Conservation (phyloP, 2,797 vertebrate species). For the Phylloscopus collybita region DNA sequence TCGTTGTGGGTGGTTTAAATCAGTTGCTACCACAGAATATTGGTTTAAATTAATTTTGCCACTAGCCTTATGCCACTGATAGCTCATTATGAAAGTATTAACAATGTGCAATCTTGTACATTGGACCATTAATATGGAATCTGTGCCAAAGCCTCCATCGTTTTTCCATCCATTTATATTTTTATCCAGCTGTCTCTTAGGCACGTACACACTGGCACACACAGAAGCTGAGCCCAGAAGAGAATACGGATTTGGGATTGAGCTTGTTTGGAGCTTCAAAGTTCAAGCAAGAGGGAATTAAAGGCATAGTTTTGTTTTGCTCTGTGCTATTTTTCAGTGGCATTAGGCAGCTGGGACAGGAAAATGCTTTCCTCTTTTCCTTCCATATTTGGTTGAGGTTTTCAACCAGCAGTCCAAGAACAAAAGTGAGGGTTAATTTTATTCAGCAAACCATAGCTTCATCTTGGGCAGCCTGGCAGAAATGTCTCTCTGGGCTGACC, state of each 20-base stretch:
- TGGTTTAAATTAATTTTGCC: background rate
- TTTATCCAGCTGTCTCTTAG: background rate
- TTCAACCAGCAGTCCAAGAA: background rate
- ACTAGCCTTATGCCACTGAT: background rate
- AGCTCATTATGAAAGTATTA: background rate
- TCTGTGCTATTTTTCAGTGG: background rate
- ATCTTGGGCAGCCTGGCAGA: background rate
- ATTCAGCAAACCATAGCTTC: background rate
- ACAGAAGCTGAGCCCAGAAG: background rate
- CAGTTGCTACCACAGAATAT: background rate
- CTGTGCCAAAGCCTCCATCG: background rate
- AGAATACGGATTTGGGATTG: background rate
- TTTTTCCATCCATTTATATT: background rate
- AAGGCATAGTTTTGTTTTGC: background rate
- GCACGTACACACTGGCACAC: background rate
- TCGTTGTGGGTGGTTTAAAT: background rate
- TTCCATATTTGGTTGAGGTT: conserved; percentile 32
- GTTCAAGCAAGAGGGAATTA: background rate
- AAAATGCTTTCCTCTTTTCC: background rate
- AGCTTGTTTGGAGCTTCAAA: background rate
- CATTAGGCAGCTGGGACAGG: background rate
- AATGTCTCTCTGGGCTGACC: background rate
- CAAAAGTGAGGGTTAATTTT: background rate
- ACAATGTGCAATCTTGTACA: background rate
- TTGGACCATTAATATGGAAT: background rate